A percentile compares a stretch with the other conserved stretches of the same genome.
Evolutionary conservation across 2,888 invertebrate genomes (phyloP).

Genomic region (Therioaphis trifolii): DNA sequence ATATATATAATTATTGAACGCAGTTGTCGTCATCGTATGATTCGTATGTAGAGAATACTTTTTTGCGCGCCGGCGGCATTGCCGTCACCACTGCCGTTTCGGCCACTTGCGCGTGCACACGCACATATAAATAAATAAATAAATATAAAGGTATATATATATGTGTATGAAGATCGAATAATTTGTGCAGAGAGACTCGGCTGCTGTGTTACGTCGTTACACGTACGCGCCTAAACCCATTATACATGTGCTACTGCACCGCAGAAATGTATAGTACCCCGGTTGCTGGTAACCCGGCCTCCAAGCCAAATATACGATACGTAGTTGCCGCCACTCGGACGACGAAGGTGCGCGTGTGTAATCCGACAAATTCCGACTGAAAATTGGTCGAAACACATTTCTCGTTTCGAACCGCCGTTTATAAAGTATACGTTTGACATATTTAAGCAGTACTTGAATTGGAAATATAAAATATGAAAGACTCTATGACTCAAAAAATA

Average conservation of each 20-base stretch:
- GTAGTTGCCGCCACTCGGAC: no score
- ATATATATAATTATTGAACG: conserved; percentile 24
- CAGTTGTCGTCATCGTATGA: background rate
- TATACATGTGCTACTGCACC: no score
- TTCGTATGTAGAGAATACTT: background rate
- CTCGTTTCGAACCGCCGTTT: background rate
- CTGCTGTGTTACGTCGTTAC: conserved; percentile 15
- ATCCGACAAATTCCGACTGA: background rate
- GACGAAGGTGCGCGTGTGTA: no score
- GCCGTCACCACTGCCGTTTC: background rate
- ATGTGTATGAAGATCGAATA: no score
- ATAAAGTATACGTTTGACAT: no score
- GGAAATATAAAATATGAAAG: no score
- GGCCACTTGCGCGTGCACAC: background rate
- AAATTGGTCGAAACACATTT: background rate
- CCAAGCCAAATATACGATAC: no score
- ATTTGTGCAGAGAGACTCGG: background rate
- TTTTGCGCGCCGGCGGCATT: background rate
- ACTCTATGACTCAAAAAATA: no score
- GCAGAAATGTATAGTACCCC: no score
- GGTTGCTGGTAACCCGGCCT: no score
- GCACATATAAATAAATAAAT: background rate
- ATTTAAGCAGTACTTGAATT: no score
- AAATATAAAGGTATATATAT: no score
- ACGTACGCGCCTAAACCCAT: background rate